Evolutionary conservation across 1,140 invertebrate species (phyloP), one percentile per base, ranked within the genome.

Genomic region (Plectrocnemia conspersa): DNA sequence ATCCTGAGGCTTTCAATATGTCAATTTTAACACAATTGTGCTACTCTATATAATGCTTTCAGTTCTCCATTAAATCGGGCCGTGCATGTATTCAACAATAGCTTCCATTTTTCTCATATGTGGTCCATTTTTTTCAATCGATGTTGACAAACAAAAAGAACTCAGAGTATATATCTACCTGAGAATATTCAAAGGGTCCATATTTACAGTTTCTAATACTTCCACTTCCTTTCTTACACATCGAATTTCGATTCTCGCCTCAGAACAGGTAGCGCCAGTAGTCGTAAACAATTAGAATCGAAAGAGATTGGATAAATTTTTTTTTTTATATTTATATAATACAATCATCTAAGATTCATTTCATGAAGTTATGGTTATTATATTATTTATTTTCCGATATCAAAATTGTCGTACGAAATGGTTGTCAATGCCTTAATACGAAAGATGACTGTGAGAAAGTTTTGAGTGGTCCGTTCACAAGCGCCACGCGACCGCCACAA

Each of bases 171-270:
- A 40, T n/a, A 7, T 40, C 13, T 52, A 36, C 48, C 33, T 52
- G 23, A 13, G 2, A 22, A 40, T 32, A 21, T 16, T 27, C 32
- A 16, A 5, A n/a, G 22, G 32, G 35, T 21, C 9, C 27, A 29
- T 49, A 53, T 55, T 48, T 46, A 54, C 53, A 55, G 47, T 59
- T 59, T 59, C 50, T 40, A 59, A 54, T 50, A 50, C 49, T 45
- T 59, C 41, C 58, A 54, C 46, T 50, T 59, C 48, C 57, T 49
- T 42, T 48, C 40, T 16, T 22, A 33, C 57, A 23, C 48, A 22
- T 36, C 25, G 5, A 36, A 27, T 48, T 25, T 52, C 21, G 23
- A 24, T 46, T 55, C 47, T 35, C 46, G 42, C 21, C 29, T 22
- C 10, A 10, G 49, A 5, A n/a, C 47, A 54, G 52, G 52, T 54